These are phyloP conservation scores for Babyrousa celebensis DNA, from an alignment of 2,797 vertebrate genomes.

Conservation along the genomic window DNA sequence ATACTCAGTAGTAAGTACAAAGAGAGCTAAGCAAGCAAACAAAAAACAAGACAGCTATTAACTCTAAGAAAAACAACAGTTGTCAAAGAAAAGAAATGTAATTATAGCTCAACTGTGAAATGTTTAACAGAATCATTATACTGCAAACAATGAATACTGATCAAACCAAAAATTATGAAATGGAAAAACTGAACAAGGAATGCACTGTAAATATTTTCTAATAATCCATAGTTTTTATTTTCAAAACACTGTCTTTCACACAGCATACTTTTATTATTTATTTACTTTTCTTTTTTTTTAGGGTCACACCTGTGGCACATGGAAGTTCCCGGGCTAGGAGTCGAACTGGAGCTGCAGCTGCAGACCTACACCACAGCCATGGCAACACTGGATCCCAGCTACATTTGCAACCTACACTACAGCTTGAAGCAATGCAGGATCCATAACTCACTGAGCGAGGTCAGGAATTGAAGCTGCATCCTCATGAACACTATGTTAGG, in stretches of 20 bases:
- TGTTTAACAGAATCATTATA: slow-evolving; percentile 50
- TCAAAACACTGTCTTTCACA: not conserved
- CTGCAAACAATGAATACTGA: slow-evolving; percentile 53
- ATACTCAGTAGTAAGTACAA: slow-evolving; percentile 46
- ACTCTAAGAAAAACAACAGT: slow-evolving; percentile 57
- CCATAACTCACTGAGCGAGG: too few species aligned
- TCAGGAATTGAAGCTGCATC: too few species aligned
- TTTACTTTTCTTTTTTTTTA: too few species aligned
- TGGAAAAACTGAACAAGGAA: not conserved
- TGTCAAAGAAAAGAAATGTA: slow-evolving; percentile 67
- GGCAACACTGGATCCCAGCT: too few species aligned
- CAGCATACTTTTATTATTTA: not conserved
- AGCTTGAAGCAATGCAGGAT: too few species aligned
- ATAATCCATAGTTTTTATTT: not conserved
- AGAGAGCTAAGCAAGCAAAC: slow-evolving; percentile 67
- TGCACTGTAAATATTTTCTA: slow-evolving; percentile 45
- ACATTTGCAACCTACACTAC: too few species aligned
- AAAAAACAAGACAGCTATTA: slow-evolving; percentile 53
- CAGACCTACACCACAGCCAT: too few species aligned
- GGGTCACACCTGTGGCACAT: too few species aligned
- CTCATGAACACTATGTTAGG: too few species aligned
- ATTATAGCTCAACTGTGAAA: slow-evolving; percentile 67
- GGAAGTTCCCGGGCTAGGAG: too few species aligned
- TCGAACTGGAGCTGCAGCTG: too few species aligned
- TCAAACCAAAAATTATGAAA: slow-evolving; percentile 54